phyloP scores from a whole-genome alignment of 2,113 vertebrate genomes.

The Phrynosoma platyrhinos region DNA sequence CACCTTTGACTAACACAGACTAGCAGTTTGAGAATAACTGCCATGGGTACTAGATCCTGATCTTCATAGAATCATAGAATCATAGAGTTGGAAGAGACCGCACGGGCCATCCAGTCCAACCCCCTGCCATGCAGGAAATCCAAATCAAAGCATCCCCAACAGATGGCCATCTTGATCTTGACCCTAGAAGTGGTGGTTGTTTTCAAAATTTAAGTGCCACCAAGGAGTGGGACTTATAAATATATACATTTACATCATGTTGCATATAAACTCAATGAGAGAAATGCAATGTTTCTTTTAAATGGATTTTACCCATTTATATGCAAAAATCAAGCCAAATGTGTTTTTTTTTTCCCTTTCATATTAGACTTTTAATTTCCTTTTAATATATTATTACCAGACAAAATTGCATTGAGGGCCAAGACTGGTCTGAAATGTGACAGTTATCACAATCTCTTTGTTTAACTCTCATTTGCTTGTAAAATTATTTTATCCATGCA shows the following conservation, averaged over 20 bases:
- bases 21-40: too few species aligned
- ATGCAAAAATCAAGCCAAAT: background rate
- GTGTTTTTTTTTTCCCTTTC: background rate
- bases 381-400: too few species aligned
- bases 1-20: too few species aligned
- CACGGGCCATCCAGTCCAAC: too few species aligned
- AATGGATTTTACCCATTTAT: background rate
- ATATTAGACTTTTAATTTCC: background rate
- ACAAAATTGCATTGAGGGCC: background rate
- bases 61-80: too few species aligned
- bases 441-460: background rate
- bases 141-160: too few species aligned
- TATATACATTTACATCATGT: background rate
- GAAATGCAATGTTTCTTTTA: background rate
- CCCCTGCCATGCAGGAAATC: too few species aligned
- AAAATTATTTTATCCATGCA: background rate
- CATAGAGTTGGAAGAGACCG: too few species aligned
- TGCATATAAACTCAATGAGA: background rate
- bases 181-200: background rate
- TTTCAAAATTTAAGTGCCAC: background rate
- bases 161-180: too few species aligned
- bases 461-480: background rate
- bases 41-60: too few species aligned
- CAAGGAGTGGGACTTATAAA: background rate
- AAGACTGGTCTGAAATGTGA: background rate